Evolutionary conservation across 2,113 vertebrate species (phyloP), one percentile per base, ranked within the genome.

Genomic region (Elaphurus davidianus): DNA sequence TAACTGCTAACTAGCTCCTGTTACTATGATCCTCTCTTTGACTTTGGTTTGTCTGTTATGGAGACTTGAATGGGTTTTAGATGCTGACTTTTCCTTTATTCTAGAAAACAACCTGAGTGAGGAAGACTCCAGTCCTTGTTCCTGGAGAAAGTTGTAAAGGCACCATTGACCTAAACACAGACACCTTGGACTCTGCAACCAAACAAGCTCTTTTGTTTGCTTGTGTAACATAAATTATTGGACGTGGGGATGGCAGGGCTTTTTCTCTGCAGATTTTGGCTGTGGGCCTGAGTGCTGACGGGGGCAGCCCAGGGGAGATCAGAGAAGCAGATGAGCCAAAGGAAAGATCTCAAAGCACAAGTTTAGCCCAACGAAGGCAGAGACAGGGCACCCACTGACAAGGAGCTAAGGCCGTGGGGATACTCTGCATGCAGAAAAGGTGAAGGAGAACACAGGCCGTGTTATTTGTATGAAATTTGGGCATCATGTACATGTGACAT

Each of bases 401-500:
- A 7, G 16, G 71, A 52, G 21, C n/a, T 93, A 50, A 36, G 27
- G 79, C 36, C 43, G 13, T 30, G n/a, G 92, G 71, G 71, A 33
- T 16, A 6, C 3, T 25, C 28, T 30, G 84, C 19, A 8, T 8
- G 0, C 15, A 33, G 28, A 89, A 71, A 76, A 23, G 11, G 52
- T n/a, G 15, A 52, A 45, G 10, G 40, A 27, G 33, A 7, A 7
- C 27, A 21, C 16, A 2, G 17, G 45, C 21, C 12, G n/a, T 33
- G 7, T 4, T 40, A n/a, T 43, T 36, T 3, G 1, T 15, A 76
- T 82, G n/a, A 13, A 91, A 60, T n/a, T 21, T 12, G 30, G 23
- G 45, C 36, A 14, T 57, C 1, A 0, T 8, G 8, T 52, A 28
- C 3, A 1, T 1, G 21, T 15, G 83, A 54, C 28, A 7, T 47